Base-by-base conservation (phyloP, 1,140 invertebrate genomes). In the Panulirus ornatus region DNA sequence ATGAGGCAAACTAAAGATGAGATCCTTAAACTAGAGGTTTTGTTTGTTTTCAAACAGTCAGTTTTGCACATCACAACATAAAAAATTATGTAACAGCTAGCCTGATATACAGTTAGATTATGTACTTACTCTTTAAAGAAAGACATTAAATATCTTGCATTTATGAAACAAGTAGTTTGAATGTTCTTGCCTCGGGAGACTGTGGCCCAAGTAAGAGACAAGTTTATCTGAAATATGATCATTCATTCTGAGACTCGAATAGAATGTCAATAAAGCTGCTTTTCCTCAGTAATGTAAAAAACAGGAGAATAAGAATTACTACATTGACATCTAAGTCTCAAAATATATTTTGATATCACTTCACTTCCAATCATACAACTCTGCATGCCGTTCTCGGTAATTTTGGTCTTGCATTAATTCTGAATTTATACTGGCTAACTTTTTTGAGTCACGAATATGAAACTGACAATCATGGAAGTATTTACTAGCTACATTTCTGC, bases 331-430 rank as follows among this genome's bases (percentile, higher is more conserved):
- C 76, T 88, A 51, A 47, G 78, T 71, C 78, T 83, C 81, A 83
- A 84, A 75, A 88, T 73, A 84, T 84, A 75, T 89, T 89, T 89
- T 89, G 88, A 89, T 84, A 89, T 89, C 66, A 89, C 51, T 88
- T 88, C 87, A 82, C 87, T 75, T 89, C 44, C 88, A 88, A 88
- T 88, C 38, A 81, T 88, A 66, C 63, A 42, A 44, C n/a, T 76
- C 73, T 79, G 42, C 38, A 79, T 63, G 42, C 58, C 58, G 16
- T 47, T 78, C 76, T 66, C 36, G 47, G 58, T 36, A 88, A 58
- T 88, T 88, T 88, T 88, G 85, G 42, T 88, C 85, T 79, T 66
- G 42, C 84, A 84, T 73, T 76, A 40, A 38, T n/a, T n/a, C n/a
- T n/a, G n/a, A 89, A 83, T 44, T 83, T 89, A 40, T 89, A 76